phyloP scores from a whole-genome alignment of 2,113 vertebrate species.

The Trichechus manatus region DNA sequence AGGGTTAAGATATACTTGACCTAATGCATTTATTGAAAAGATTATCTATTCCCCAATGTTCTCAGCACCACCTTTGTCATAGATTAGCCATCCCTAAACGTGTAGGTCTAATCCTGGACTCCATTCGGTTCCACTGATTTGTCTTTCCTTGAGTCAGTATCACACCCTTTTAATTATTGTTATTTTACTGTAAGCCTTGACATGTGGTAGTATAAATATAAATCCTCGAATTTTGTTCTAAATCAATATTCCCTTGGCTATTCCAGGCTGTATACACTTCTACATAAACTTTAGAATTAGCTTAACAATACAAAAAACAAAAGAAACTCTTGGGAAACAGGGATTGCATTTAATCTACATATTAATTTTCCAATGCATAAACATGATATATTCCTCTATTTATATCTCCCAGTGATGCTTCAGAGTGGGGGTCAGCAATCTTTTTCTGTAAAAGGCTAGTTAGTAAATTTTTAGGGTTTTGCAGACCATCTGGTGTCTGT shows the following conservation, averaged over 20 bases:
- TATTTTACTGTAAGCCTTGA: neutral
- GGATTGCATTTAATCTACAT: neutral
- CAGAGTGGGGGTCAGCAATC: neutral
- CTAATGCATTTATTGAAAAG: neutral
- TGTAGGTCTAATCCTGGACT: neutral
- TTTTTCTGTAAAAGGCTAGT: neutral
- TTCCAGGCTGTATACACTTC: neutral
- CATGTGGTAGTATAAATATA: neutral
- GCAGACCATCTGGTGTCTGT: rapidly evolving
- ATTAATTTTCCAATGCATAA: neutral
- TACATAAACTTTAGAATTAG: neutral
- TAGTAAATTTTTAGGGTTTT: neutral
- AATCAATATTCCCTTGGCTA: neutral
- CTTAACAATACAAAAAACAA: neutral
- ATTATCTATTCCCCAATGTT: neutral
- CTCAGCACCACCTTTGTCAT: neutral
- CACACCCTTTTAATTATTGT: neutral
- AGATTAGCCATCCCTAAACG: neutral
- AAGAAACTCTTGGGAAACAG: neutral
- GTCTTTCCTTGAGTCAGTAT: neutral
- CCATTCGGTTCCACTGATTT: neutral
- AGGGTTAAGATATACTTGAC: neutral
- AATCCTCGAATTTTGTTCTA: neutral
- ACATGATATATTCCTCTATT: neutral
- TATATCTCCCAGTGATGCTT: neutral